These are phyloP conservation scores for Achlya flavicornis DNA, from an alignment of 2,888 invertebrate genomes.

Conservation along the genomic window DNA sequence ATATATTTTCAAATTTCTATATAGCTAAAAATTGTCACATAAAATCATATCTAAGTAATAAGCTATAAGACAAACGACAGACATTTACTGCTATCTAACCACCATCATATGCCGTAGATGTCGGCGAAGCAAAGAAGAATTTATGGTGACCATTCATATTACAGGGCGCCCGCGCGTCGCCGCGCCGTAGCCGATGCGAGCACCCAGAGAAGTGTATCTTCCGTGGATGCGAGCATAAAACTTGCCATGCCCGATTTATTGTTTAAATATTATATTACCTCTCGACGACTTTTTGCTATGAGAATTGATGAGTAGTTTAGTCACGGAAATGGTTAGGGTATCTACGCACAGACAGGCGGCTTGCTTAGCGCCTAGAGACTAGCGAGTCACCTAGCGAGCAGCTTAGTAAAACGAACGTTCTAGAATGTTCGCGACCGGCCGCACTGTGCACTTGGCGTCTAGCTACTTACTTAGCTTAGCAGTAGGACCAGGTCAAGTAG, in stretches of 20 bases:
- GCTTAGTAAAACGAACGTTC: no score
- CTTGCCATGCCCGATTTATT: slow-evolving; percentile 52
- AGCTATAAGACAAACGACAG: slow-evolving; percentile 30
- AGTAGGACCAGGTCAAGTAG: no score
- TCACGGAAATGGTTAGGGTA: no score
- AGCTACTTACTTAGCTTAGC: no score
- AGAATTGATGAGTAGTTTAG: slow-evolving; percentile 24
- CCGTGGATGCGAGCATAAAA: slow-evolving; percentile 33
- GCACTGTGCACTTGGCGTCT: no score
- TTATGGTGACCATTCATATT: slow-evolving; percentile 56
- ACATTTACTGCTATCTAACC: slow-evolving; percentile 35
- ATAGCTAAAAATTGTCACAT: no score
- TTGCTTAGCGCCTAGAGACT: no score
- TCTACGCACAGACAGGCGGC: no score
- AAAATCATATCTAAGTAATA: not conserved
- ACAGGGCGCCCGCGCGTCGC: slow-evolving; percentile 25
- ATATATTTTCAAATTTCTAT: no score
- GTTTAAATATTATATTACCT: slow-evolving; percentile 42
- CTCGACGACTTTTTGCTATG: slow-evolving; percentile 32
- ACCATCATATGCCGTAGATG: slow-evolving; percentile 53
- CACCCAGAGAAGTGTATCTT: no score
- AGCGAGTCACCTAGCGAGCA: no score
- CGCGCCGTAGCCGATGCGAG: not conserved
- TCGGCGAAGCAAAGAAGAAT: slow-evolving; percentile 62
- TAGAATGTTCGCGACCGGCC: no score